These are phyloP conservation scores for Pegoplata infirma DNA, from an alignment of 2,888 invertebrate genomes.

Conservation along the genomic window DNA sequence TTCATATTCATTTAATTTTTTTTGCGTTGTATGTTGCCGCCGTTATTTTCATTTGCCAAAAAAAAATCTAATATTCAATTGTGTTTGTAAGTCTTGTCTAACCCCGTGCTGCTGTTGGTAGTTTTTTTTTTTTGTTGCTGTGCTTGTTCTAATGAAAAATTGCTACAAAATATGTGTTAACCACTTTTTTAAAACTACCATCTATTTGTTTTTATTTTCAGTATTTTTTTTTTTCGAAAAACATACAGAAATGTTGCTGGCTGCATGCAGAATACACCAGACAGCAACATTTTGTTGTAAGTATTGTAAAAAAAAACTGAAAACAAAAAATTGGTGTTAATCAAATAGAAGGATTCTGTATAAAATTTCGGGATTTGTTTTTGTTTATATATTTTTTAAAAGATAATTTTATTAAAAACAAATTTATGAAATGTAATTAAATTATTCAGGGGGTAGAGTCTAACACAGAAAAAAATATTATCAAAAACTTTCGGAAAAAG, in stretches of 20 bases:
- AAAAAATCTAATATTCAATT: conserved; percentile 12
- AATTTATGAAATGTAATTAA: too few relatives aligned
- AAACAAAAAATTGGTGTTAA: conserved; percentile 45
- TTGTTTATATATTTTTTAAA: too few relatives aligned
- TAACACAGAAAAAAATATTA: too few relatives aligned
- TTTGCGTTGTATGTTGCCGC: background rate
- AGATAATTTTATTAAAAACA: too few relatives aligned
- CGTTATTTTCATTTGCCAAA: conserved; percentile 21
- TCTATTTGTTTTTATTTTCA: conserved; percentile 66
- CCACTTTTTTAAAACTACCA: conserved; percentile 74
- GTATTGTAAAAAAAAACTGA: conserved; percentile 26
- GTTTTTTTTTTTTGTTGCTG: conserved; percentile 49
- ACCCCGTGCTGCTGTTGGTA: conserved; percentile 13
- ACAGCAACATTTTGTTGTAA: conserved; percentile 27
- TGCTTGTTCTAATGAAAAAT: conserved; percentile 72
- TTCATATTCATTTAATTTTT: conserved; percentile 25
- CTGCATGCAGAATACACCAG: conserved; percentile 49
- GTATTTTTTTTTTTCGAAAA: conserved; percentile 19
- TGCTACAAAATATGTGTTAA: conserved; percentile 77
- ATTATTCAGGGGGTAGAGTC: too few relatives aligned
- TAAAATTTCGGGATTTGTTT: too few relatives aligned
- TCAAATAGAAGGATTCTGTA: conserved; percentile 11
- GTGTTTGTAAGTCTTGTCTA: conserved; percentile 18
- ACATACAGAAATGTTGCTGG: conserved; percentile 25
- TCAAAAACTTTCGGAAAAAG: too few relatives aligned